These are phyloP conservation scores for Phycodurus eques DNA, from an alignment of 2,113 vertebrate genomes.

Conservation along the genomic window DNA sequence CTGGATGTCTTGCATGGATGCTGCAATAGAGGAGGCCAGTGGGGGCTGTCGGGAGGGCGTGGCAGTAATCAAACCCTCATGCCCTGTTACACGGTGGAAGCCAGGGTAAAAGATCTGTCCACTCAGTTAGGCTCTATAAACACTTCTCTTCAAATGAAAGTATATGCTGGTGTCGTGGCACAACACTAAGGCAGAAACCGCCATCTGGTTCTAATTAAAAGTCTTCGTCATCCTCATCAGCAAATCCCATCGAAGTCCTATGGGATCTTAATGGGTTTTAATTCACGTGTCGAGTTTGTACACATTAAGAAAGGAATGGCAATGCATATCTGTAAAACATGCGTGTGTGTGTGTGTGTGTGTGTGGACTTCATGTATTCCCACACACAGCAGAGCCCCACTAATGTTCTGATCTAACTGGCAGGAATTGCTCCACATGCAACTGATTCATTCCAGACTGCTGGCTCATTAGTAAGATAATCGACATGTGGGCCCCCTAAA, in stretches of 20 bases:
- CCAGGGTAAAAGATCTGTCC: slow-evolving; percentile 30
- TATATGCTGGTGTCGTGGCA: slow-evolving; percentile 44
- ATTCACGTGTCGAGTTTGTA: slow-evolving; percentile 1
- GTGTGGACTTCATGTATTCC: slow-evolving; percentile 36
- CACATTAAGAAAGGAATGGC: background rate
- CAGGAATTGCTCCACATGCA: slow-evolving; percentile 74
- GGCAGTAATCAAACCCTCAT: slow-evolving; percentile 65
- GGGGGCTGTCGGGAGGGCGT: slow-evolving; percentile 32
- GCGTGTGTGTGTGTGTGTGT: slow-evolving; percentile 19
- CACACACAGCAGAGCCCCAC: slow-evolving; percentile 49
- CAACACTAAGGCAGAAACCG: slow-evolving; percentile 32
- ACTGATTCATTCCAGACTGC: slow-evolving; percentile 76
- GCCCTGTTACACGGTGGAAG: slow-evolving; percentile 43
- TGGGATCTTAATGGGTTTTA: slow-evolving; percentile 19
- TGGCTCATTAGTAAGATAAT: slow-evolving; percentile 78
- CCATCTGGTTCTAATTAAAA: slow-evolving; percentile 75
- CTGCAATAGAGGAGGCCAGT: slow-evolving; percentile 19
- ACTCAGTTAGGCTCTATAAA: slow-evolving; percentile 63
- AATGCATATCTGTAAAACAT: background rate
- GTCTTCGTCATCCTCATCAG: slow-evolving; percentile 62
- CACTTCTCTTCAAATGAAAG: slow-evolving; percentile 60
- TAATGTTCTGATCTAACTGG: slow-evolving; percentile 67
- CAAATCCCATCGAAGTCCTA: slow-evolving; percentile 15
- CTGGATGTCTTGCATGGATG: background rate
- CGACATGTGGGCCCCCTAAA: slow-evolving; percentile 43